Base-by-base conservation (phyloP, 2,888 invertebrate genomes). In the Melanchra persicariae region DNA sequence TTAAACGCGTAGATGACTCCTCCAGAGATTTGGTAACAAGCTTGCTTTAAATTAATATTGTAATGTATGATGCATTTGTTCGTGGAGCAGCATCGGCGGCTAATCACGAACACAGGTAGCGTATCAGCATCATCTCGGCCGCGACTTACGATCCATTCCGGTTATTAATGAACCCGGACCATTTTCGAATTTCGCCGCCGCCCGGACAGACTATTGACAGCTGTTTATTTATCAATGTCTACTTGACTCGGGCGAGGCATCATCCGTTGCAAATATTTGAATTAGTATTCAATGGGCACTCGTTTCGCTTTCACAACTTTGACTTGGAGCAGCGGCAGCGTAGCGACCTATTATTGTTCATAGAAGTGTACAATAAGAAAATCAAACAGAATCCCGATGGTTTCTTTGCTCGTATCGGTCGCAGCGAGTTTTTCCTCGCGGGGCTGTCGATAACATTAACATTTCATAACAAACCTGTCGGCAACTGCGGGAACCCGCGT, bases 141-240 rank as follows among this genome's bases (percentile, higher is more conserved):
- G 89, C 87, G 87, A 88, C 90, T 89, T 88, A 85, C 91, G 87
- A 90, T 91, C 89, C 90, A 93, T 90, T 91, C 91, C 90, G 88
- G 92, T 93, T 94, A 94, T 94, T 93, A 93, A 94, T 94, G 93
- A 91, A 89, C 82, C 85, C 84, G 78, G 80, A 87, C 81, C 90
- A 89, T 90, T 92, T 91, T 91, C 89, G 91, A 91, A 92, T 91
- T 92, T 92, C 90, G 90, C 89, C 89, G 90, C 87, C 89, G 88
- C 87, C 84, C 85, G 79, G 89, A 91, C 92, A 89, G 87, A 87
- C 85, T 87, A 93, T 90, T 92, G 94, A 94, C 94, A 93, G 93
- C 91, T 85, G 89, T 91, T 90, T 93, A 94, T 94, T 93, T 92
- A 92, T 94, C 94, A 93, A 91, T 89, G 94, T 94, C 94, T 88